phyloP scores from a whole-genome alignment of 2,797 vertebrate genomes.

The Spinus pinus region DNA sequence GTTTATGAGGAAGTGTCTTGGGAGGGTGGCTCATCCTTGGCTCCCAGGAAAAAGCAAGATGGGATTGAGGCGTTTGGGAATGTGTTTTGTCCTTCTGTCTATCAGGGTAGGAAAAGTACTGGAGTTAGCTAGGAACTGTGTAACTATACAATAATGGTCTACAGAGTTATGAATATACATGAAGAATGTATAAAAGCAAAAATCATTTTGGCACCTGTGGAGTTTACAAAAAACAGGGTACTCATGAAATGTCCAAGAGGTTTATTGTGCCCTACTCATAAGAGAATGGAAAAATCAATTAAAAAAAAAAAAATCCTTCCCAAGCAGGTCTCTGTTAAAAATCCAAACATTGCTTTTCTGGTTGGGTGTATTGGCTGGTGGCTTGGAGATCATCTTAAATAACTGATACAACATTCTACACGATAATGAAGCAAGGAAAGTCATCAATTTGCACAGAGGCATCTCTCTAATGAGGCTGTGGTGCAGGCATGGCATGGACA shows the following conservation, averaged over 20 bases:
- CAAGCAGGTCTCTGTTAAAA: background rate
- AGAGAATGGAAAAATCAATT: background rate
- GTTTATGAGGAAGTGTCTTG: background rate
- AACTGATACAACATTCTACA: background rate
- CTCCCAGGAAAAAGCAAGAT: background rate
- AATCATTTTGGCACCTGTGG: background rate
- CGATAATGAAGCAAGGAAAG: constrained; percentile 42
- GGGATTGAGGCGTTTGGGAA: background rate
- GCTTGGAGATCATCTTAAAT: background rate
- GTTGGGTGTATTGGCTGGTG: background rate
- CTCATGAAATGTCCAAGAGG: background rate
- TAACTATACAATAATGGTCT: too few relatives aligned
- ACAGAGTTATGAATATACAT: background rate
- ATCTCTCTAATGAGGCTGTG: constrained; percentile 67
- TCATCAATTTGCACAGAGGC: constrained; percentile 60
- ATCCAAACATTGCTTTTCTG: background rate
- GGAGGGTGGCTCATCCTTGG: background rate
- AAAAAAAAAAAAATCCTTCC: background rate
- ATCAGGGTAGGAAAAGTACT: background rate
- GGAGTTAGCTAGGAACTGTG: background rate
- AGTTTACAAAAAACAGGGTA: background rate
- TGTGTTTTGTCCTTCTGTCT: background rate
- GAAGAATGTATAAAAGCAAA: background rate
- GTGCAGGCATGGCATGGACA: constrained; percentile 18
- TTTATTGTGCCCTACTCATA: background rate